Evolutionary conservation across 2,113 vertebrate species (phyloP).

Genomic region (Leptocoma aspasia): DNA sequence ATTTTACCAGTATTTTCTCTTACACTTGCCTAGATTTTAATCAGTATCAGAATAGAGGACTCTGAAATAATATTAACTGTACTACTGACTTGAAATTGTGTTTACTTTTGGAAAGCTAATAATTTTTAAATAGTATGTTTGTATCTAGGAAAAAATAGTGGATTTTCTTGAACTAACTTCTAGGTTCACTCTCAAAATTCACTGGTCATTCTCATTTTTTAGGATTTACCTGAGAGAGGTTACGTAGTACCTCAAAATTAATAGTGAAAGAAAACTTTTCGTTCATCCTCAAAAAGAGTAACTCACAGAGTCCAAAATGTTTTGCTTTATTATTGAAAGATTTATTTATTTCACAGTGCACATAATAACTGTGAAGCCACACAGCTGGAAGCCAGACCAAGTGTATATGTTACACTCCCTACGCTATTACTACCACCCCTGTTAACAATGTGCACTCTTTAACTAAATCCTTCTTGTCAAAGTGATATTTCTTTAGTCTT

Average conservation of each 20-base stretch:
- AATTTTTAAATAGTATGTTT: not conserved
- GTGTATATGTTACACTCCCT: conserved; percentile 11
- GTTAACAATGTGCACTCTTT: conserved; percentile 8
- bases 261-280: not conserved
- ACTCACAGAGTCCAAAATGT: not conserved
- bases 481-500: conserved; percentile 6
- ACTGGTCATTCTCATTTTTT: not conserved
- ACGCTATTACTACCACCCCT: not conserved
- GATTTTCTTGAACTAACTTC: not conserved
- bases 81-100: not conserved
- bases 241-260: not conserved
- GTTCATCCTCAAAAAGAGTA: not conserved
- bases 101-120: not conserved
- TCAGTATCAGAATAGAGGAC: not conserved
- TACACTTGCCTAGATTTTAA: not conserved
- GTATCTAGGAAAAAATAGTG: not conserved
- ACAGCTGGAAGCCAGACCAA: conserved; percentile 13
- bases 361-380: not conserved
- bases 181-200: not conserved
- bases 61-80: not conserved
- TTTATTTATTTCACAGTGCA: not conserved
- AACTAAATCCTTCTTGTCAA: conserved; percentile 12
- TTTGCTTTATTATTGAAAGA: not conserved
- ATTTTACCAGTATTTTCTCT: not conserved
- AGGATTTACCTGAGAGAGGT: not conserved